Evolutionary conservation across 2,113 vertebrate genomes (phyloP), one percentile per base, ranked within the genome.

Genomic region (Ramphastos sulfuratus): DNA sequence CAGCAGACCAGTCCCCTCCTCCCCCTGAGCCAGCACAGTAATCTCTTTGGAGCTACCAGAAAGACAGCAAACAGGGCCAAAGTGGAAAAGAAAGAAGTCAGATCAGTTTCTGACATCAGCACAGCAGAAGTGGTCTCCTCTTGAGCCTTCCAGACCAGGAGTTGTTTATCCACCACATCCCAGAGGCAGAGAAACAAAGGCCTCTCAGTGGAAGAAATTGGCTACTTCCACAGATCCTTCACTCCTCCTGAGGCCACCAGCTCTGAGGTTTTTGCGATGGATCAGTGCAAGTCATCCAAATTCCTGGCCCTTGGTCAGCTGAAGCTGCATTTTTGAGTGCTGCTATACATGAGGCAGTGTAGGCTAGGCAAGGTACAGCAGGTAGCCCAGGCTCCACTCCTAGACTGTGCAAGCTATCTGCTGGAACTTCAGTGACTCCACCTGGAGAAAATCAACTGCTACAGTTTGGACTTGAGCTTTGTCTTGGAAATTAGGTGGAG

Each of bases 61-160:
- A 21, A 35, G 63, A 63, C 14, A n/a, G 31, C 24, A 73, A 87
- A 73, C 9, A 25, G 4, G 27, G 24, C 14, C 72, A 64, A 85
- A 80, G 39, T 0, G 0, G 63, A 63, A 85, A 56, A 59, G 19
- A 46, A 82, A 25, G 3, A 66, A 55, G 44, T 70, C 3, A 0
- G 80, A 7, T 42, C 42, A 42, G 42, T 42, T 15, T 42, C 25
- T 85, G 39, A 67, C 5, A 48, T 8, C 3, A 4, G 21, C 28
- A 28, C 15, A 35, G 70, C 42, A 67, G 81, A 85, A 70, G 17
- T 15, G 8, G 66, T 84, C 89, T 20, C 17, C 39, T 52, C n/a
- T 67, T 7, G 19, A 60, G 39, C 10, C 24, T 85, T 67, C 73
- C 69, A 50, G 28, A 48, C 11, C 0, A 0, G 16, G 2, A 8